Percentiles rank a stretch among this genome's conserved stretches.
phyloP scores from a whole-genome alignment of 2,113 vertebrate species.

The Tamias sibiricus region DNA sequence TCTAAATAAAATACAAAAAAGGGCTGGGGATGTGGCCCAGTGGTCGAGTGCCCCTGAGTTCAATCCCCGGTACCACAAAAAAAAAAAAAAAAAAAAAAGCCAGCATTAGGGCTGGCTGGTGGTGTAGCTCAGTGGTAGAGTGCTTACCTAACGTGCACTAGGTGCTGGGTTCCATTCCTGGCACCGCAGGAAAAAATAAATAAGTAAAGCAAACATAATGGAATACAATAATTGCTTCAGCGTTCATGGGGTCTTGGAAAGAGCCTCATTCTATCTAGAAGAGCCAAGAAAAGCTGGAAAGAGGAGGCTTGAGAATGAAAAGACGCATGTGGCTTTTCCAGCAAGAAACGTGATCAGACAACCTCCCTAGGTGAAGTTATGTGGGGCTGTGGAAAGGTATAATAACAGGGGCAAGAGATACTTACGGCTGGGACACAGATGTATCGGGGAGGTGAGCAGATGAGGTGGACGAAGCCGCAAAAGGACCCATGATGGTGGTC shows the following conservation, averaged over 20 bases:
- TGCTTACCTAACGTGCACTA: too few relatives aligned
- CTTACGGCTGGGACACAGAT: not conserved
- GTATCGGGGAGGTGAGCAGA: not conserved
- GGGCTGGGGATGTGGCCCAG: too few relatives aligned
- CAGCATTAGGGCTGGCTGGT: too few relatives aligned
- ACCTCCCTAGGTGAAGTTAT: too few relatives aligned
- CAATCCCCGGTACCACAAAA: too few relatives aligned
- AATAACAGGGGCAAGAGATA: not conserved
- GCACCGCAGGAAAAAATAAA: too few relatives aligned
- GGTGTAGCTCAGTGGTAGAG: too few relatives aligned
- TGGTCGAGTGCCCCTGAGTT: too few relatives aligned
- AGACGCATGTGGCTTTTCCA: not conserved
- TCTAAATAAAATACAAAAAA: too few relatives aligned
- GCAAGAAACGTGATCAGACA: not conserved
- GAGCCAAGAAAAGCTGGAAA: not conserved
- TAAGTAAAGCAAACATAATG: not conserved
- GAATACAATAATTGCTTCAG: not conserved
- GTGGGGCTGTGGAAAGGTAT: not conserved
- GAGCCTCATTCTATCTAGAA: not conserved
- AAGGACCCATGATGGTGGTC: too few relatives aligned
- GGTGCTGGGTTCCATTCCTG: too few relatives aligned
- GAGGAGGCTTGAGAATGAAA: not conserved
- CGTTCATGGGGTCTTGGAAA: not conserved
- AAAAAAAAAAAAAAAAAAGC: too few relatives aligned
- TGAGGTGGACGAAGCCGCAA: not conserved